phyloP scores from a whole-genome alignment of 2,113 vertebrate species.

The Amphiprion ocellaris region DNA sequence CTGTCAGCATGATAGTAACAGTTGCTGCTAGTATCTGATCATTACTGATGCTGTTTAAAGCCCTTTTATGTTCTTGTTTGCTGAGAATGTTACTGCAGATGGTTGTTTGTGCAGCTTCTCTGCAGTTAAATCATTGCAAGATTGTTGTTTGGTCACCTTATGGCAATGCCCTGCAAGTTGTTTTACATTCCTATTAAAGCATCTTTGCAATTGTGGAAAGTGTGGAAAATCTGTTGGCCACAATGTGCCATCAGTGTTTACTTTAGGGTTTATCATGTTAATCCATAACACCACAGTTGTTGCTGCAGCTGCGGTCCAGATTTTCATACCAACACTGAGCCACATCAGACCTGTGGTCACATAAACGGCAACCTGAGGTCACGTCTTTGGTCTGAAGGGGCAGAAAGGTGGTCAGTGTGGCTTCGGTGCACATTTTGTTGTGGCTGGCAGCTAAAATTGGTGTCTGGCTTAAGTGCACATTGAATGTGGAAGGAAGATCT shows the following conservation, averaged over 20 bases:
- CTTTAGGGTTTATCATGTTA: not conserved
- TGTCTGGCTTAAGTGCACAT: not conserved
- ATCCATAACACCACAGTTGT: not conserved
- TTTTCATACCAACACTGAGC: not conserved
- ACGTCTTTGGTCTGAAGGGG: not conserved
- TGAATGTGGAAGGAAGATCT: not conserved
- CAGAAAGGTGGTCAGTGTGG: constrained; percentile 20
- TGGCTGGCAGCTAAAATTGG: constrained; percentile 3
- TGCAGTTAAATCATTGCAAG: not conserved
- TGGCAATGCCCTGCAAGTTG: not conserved
- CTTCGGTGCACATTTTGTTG: constrained; percentile 6
- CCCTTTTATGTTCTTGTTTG: too few species aligned
- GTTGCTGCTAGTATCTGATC: too few species aligned
- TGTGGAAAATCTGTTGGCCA: not conserved
- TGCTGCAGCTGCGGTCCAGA: not conserved
- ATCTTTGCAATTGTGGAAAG: not conserved
- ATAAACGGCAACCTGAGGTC: constrained; percentile 6
- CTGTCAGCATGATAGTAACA: not conserved
- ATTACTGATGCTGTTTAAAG: too few species aligned
- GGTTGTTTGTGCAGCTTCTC: not conserved
- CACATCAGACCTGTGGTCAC: not conserved
- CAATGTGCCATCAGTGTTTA: not conserved
- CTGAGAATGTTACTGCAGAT: too few species aligned
- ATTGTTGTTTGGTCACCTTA: not conserved
- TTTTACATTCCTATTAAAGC: constrained; percentile 11